Percentiles rank a stretch among this genome's conserved stretches.
These are phyloP conservation scores for Apamea monoglypha DNA, from an alignment of 2,888 invertebrate genomes.

Conservation along the genomic window DNA sequence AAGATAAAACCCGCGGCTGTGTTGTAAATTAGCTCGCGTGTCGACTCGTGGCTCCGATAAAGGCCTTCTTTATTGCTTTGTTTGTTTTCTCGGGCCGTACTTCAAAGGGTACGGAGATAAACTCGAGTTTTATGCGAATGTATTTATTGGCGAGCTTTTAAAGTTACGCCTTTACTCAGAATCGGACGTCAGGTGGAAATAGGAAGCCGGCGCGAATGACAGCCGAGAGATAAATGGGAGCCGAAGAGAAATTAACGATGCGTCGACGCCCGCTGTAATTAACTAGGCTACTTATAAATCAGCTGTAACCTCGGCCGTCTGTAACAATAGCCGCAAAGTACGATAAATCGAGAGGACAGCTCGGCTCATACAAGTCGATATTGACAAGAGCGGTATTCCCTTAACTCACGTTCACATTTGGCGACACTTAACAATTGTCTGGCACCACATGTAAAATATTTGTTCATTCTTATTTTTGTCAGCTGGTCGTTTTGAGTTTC, in stretches of 20 bases:
- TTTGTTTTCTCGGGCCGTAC: conserved; percentile 89
- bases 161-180: conserved; percentile 73
- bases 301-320: conserved; percentile 82
- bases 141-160: conserved; percentile 81
- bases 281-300: conserved; percentile 88
- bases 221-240: conserved; percentile 78
- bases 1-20: conserved; percentile 90
- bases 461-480: conserved; percentile 34
- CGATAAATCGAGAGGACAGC: conserved; percentile 88
- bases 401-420: conserved; percentile 74
- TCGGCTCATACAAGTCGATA: conserved; percentile 85
- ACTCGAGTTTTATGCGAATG: conserved; percentile 88
- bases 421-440: conserved; percentile 61
- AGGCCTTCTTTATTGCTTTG: conserved; percentile 90
- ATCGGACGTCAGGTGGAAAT: conserved; percentile 74
- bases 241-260: conserved; percentile 83
- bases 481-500: conserved; percentile 62
- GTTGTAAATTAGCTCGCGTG: conserved; percentile 91
- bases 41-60: conserved; percentile 90
- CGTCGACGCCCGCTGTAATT: conserved; percentile 85
- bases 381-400: conserved; percentile 84
- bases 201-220: conserved; percentile 75
- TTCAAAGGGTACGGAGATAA: conserved; percentile 89
- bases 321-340: conserved; percentile 88
- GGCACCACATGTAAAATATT: conserved; percentile 65